phyloP scores from a whole-genome alignment of 2,888 invertebrate genomes.

The Himalopsyche japonica region DNA sequence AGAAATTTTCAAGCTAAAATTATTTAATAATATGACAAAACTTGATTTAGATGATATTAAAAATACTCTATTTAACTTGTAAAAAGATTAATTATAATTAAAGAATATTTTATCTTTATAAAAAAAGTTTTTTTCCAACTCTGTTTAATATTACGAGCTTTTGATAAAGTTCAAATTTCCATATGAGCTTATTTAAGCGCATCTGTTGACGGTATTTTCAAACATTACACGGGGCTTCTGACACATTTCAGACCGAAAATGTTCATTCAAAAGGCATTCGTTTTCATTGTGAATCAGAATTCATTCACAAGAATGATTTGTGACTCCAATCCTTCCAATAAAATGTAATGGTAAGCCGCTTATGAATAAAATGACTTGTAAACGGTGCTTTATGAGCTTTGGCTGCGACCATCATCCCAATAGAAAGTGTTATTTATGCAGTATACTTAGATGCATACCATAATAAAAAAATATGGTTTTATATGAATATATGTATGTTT shows the following conservation, averaged over 20 bases:
- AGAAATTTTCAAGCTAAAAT: too few relatives aligned
- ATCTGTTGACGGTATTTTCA: conserved; percentile 26
- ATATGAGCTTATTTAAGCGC: conserved; percentile 27
- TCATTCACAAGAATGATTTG: neutral
- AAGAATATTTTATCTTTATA: too few relatives aligned
- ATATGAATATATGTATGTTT: too few relatives aligned
- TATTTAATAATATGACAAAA: too few relatives aligned
- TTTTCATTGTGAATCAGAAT: neutral
- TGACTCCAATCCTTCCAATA: neutral
- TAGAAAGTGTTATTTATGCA: neutral
- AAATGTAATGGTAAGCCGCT: neutral
- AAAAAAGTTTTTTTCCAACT: neutral
- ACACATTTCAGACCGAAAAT: neutral
- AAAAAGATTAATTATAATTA: too few relatives aligned
- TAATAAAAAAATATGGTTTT: too few relatives aligned
- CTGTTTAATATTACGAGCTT: conserved; percentile 21
- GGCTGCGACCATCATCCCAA: neutral
- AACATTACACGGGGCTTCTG: neutral
- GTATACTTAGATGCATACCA: too few relatives aligned
- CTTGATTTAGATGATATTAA: too few relatives aligned
- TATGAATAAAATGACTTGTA: neutral
- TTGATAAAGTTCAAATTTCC: conserved; percentile 33
- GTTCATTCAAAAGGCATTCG: neutral
- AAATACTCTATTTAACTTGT: too few relatives aligned
- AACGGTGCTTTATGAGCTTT: neutral